A percentile compares a stretch with the other conserved stretches of the same genome.
phyloP scores from a whole-genome alignment of 1,140 invertebrate species.

The Uloborus diversus region DNA sequence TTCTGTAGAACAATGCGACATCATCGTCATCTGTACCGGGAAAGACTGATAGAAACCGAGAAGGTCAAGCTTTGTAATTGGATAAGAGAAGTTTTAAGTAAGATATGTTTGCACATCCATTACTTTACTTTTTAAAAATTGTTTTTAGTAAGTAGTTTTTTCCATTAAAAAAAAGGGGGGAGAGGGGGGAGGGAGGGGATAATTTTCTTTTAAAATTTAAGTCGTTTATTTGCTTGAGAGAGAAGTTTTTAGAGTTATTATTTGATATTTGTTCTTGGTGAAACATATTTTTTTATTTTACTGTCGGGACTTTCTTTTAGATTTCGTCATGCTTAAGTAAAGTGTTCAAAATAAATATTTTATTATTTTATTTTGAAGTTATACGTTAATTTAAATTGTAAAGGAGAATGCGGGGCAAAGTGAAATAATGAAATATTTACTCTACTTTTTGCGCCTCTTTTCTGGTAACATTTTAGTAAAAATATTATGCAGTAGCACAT shows the following conservation, averaged over 20 bases:
- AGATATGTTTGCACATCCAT: neutral
- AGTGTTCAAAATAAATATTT: no score
- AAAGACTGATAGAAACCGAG: constrained; percentile 6
- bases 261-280: neutral
- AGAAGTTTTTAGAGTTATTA: neutral
- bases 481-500: no score
- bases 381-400: no score
- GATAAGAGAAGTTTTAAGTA: constrained; percentile 31
- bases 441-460: no score
- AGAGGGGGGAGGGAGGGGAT: neutral
- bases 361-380: no score
- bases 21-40: neutral
- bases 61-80: neutral
- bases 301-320: no score
- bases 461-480: no score
- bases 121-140: neutral
- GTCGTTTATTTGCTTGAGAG: neutral
- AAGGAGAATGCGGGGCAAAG: no score
- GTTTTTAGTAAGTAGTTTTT: neutral
- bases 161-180: neutral
- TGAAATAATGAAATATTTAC: no score
- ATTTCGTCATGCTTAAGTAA: no score
- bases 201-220: neutral
- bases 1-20: neutral
- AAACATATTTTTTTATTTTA: neutral